phyloP scores from a whole-genome alignment of 2,888 invertebrate genomes.

The Pristionchus mayeri region DNA sequence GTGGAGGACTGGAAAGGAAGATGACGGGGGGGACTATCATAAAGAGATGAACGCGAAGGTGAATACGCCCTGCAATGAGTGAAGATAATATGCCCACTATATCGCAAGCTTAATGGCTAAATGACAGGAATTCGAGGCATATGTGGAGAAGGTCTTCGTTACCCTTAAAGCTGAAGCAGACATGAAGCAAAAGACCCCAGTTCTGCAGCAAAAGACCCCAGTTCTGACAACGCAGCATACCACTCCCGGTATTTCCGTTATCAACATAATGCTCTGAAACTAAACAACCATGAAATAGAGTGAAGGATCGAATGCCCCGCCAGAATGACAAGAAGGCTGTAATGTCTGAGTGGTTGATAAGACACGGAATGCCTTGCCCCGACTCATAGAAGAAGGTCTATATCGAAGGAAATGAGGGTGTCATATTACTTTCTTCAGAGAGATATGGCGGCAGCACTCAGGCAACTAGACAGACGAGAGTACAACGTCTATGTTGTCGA shows the following conservation, averaged over 20 bases:
- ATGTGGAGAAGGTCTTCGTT: neutral
- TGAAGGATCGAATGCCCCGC: neutral
- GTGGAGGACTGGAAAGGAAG: neutral
- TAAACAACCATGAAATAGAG: neutral
- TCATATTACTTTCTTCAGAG: neutral
- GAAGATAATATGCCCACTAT: neutral
- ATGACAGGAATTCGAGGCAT: neutral
- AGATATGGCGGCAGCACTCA: neutral
- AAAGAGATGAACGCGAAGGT: conserved; percentile 1
- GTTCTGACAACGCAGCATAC: neutral
- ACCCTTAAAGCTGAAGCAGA: neutral
- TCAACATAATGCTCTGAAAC: neutral
- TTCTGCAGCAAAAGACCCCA: neutral
- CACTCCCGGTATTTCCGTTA: neutral
- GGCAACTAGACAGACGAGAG: neutral
- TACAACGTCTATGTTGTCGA: neutral
- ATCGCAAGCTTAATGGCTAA: neutral
- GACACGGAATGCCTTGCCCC: neutral
- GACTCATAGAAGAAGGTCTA: neutral
- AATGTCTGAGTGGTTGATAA: neutral
- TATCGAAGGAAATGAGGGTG: neutral
- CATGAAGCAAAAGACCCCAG: neutral
- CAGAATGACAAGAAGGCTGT: neutral
- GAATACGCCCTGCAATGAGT: neutral
- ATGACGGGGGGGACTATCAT: conserved; percentile 16